Conservation (phyloP, 2,888 invertebrate species). For the Onthophagus sagittarius region DNA sequence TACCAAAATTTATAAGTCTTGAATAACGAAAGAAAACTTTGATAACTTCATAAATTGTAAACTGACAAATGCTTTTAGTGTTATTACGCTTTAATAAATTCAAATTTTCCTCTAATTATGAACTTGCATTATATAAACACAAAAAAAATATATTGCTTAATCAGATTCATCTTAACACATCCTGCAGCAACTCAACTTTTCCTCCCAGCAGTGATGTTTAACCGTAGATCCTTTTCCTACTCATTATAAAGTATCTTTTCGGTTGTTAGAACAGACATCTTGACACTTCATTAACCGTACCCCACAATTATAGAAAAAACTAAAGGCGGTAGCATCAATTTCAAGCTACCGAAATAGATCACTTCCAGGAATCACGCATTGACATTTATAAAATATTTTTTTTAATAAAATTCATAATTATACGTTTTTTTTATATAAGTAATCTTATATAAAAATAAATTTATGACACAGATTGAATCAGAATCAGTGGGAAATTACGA, state of each 20-base stretch:
- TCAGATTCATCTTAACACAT: not conserved
- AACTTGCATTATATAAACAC: not conserved
- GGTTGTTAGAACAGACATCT: not conserved
- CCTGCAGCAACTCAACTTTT: not conserved
- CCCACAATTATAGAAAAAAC: not conserved
- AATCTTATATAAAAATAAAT: too few relatives aligned
- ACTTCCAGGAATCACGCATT: not conserved
- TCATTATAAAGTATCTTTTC: not conserved
- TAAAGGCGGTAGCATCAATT: not conserved
- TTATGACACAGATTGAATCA: not conserved
- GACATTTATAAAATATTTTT: not conserved
- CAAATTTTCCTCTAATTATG: too few relatives aligned
- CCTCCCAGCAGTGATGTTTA: not conserved
- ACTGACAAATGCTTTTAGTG: too few relatives aligned
- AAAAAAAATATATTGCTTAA: not conserved
- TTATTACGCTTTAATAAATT: too few relatives aligned
- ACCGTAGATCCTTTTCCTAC: not conserved
- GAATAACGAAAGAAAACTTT: too few relatives aligned
- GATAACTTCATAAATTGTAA: too few relatives aligned
- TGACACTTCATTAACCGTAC: not conserved
- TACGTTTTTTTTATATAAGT: not conserved
- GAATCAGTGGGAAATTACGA: not conserved
- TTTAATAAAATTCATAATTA: not conserved
- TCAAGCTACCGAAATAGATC: not conserved
- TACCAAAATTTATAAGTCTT: too few relatives aligned